Conservation (phyloP, 1,140 invertebrate species). For the Micrasema minimum region DNA sequence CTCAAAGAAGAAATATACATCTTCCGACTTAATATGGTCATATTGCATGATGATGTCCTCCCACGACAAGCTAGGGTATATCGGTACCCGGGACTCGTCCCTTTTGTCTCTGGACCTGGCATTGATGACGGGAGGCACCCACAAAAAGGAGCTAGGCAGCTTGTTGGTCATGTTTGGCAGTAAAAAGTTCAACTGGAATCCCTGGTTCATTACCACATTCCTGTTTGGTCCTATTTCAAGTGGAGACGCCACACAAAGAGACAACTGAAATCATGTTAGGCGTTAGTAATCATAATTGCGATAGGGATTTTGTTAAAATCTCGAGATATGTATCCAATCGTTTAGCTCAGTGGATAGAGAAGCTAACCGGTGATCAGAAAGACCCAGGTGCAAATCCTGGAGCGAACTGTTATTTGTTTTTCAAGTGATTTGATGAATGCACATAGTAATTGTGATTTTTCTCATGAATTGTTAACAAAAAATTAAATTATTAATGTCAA, state of each 20-base stretch:
- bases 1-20: conserved; percentile 45
- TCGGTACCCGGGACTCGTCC: not conserved
- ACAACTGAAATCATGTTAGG: conserved; percentile 58
- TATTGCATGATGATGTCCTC: not conserved
- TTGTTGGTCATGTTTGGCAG: conserved; percentile 61
- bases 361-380: too few relatives aligned
- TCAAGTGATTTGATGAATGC: too few relatives aligned
- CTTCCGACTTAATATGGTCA: conserved; percentile 38
- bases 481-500: not conserved
- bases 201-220: conserved; percentile 59
- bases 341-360: too few relatives aligned
- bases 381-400: too few relatives aligned
- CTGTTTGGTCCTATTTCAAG: conserved; percentile 54
- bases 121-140: conserved; percentile 58
- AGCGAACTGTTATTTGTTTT: too few relatives aligned
- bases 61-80: not conserved
- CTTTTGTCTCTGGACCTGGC: conserved; percentile 49
- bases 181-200: conserved; percentile 63
- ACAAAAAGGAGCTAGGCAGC: conserved; percentile 60
- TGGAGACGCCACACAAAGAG: conserved; percentile 59
- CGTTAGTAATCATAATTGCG: too few relatives aligned
- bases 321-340: too few relatives aligned
- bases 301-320: too few relatives aligned
- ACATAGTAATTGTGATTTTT: too few relatives aligned
- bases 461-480: not conserved